A percentile compares a stretch with the other conserved stretches of the same genome.
Conservation (phyloP, 2,797 vertebrate genomes). For the Helarctos malayanus region DNA sequence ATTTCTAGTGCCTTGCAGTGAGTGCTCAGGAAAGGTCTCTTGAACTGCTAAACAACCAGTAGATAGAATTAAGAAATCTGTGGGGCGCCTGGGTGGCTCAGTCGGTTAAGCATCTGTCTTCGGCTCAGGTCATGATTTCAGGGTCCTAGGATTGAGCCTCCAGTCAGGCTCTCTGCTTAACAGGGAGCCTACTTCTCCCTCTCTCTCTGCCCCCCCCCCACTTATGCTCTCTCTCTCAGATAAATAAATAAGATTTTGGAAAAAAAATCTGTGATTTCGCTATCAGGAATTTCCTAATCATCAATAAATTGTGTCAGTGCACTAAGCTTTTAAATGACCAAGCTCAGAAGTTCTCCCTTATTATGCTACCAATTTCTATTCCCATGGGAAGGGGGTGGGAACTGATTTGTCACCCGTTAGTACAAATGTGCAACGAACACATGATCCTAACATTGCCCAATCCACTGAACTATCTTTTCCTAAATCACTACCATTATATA, state of each 20-base stretch:
- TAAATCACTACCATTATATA: constrained; percentile 20
- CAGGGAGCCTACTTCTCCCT: background rate
- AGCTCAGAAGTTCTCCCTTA: constrained; percentile 9
- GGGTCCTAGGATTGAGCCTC: background rate
- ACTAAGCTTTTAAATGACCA: constrained; percentile 8
- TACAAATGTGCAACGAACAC: background rate
- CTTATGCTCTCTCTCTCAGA: background rate
- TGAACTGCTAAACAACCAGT: background rate
- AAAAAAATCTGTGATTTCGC: background rate
- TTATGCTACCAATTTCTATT: background rate
- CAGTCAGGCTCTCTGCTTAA: background rate
- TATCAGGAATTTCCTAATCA: background rate
- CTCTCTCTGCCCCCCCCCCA: background rate
- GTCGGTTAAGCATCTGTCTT: background rate
- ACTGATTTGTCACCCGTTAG: background rate
- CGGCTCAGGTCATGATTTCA: background rate
- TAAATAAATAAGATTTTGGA: background rate
- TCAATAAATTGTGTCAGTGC: background rate
- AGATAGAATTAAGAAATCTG: background rate
- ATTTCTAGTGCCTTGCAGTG: background rate
- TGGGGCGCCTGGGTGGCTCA: background rate
- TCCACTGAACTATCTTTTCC: background rate
- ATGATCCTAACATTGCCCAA: background rate
- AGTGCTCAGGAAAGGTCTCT: background rate
- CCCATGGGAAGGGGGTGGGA: fast-evolving